Evolutionary conservation across 2,888 invertebrate species (phyloP).

Genomic region (Ashinkailepas kermadecensis): DNA sequence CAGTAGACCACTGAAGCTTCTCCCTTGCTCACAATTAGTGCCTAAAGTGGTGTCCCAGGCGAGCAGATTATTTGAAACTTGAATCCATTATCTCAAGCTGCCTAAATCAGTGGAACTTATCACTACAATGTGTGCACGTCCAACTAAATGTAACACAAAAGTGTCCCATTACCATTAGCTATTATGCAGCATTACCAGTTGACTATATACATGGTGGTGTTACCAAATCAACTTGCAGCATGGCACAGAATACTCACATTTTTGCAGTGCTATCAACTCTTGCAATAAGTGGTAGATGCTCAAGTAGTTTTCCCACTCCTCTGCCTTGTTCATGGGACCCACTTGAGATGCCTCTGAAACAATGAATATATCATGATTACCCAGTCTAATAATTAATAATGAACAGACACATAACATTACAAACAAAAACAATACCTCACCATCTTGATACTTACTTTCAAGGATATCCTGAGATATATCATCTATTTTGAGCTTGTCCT

Average conservation of each 20-base stretch:
- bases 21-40: too few species aligned
- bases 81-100: too few species aligned
- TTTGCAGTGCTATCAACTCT: background rate
- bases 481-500: slow-evolving; percentile 5
- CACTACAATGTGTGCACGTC: too few species aligned
- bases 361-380: background rate
- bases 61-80: too few species aligned
- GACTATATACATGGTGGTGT: too few species aligned
- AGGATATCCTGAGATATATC: background rate
- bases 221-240: too few species aligned
- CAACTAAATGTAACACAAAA: too few species aligned
- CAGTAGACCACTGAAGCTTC: too few species aligned
- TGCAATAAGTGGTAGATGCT: background rate
- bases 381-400: background rate
- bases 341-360: background rate
- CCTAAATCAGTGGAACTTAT: too few species aligned
- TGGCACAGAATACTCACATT: background rate
- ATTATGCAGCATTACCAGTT: too few species aligned
- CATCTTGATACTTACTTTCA: background rate
- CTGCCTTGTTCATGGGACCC: background rate
- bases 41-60: too few species aligned
- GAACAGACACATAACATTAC: background rate
- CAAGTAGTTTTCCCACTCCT: background rate
- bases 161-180: too few species aligned
- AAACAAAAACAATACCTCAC: background rate